Percentiles rank a stretch among this genome's conserved stretches.
Evolutionary conservation across 2,888 invertebrate genomes (phyloP).

Genomic region (Hololepta plana): DNA sequence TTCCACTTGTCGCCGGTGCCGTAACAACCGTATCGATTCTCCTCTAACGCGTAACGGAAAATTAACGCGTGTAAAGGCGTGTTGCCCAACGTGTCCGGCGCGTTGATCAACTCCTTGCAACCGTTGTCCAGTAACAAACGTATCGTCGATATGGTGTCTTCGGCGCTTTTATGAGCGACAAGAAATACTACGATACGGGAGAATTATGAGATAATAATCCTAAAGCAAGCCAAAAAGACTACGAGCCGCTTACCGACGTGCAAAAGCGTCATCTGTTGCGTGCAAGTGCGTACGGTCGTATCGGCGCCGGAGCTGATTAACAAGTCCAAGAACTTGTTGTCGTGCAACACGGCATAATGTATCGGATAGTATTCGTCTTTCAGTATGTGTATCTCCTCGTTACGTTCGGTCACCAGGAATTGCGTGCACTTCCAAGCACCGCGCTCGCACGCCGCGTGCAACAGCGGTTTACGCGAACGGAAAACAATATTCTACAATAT

Average conservation of each 20-base stretch:
- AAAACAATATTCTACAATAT: conserved; percentile 27
- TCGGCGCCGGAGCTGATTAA: conserved; percentile 49
- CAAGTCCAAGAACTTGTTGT: conserved; percentile 46
- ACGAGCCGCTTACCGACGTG: conserved; percentile 37
- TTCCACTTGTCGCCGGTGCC: conserved; percentile 54
- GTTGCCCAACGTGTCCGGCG: conserved; percentile 52
- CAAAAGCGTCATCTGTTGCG: conserved; percentile 51
- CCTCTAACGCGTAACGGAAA: conserved; percentile 47
- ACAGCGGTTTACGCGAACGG: conserved; percentile 38
- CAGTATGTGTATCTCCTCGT: conserved; percentile 50
- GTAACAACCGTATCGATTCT: conserved; percentile 46
- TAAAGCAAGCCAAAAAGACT: neutral
- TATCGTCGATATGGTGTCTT: conserved; percentile 50
- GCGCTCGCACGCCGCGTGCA: conserved; percentile 51
- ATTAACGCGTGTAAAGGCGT: conserved; percentile 51
- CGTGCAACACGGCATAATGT: conserved; percentile 55
- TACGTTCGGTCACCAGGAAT: conserved; percentile 41
- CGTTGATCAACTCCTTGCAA: conserved; percentile 52
- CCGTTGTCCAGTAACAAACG: conserved; percentile 52
- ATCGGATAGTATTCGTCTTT: conserved; percentile 65
- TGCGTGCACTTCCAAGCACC: conserved; percentile 56
- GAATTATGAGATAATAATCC: too few relatives aligned
- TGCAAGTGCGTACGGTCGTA: conserved; percentile 48
- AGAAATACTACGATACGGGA: conserved; percentile 35
- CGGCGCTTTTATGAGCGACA: conserved; percentile 48